phyloP scores from a whole-genome alignment of 1,140 invertebrate genomes.

The Helicoverpa zea region DNA sequence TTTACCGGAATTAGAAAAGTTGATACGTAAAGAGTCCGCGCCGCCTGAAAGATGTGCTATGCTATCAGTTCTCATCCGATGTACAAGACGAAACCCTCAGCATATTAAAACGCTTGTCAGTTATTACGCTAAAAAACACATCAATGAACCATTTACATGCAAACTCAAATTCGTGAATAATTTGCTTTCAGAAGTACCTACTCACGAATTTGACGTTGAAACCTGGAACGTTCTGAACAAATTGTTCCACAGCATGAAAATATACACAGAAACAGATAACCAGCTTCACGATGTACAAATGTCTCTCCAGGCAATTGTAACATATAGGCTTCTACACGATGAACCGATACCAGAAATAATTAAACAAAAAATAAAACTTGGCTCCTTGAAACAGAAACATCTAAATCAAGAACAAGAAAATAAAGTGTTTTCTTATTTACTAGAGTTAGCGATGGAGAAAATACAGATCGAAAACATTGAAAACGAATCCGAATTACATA shows the following conservation, averaged over 20 bases:
- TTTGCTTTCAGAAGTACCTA: constrained; percentile 57
- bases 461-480: constrained; percentile 46
- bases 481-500: constrained; percentile 55
- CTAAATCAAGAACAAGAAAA: constrained; percentile 56
- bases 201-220: constrained; percentile 57
- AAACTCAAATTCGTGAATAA: constrained; percentile 67
- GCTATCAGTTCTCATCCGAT: constrained; percentile 60
- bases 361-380: constrained; percentile 65
- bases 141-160: constrained; percentile 71
- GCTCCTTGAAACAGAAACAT: constrained; percentile 57
- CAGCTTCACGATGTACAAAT: constrained; percentile 52
- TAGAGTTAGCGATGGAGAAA: constrained; percentile 56
- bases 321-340: constrained; percentile 63
- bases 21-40: constrained; percentile 65
- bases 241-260: constrained; percentile 71
- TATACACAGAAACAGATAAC: constrained; percentile 64
- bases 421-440: constrained; percentile 63
- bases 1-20: constrained; percentile 66
- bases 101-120: constrained; percentile 62
- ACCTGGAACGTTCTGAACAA: constrained; percentile 70
- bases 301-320: constrained; percentile 62
- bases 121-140: constrained; percentile 69
- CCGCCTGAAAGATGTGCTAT: constrained; percentile 64
- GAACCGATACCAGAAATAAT: constrained; percentile 67
- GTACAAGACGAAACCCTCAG: constrained; percentile 57